These are phyloP conservation scores for Melolontha melolontha DNA, from an alignment of 2,888 invertebrate species.

Conservation along the genomic window DNA sequence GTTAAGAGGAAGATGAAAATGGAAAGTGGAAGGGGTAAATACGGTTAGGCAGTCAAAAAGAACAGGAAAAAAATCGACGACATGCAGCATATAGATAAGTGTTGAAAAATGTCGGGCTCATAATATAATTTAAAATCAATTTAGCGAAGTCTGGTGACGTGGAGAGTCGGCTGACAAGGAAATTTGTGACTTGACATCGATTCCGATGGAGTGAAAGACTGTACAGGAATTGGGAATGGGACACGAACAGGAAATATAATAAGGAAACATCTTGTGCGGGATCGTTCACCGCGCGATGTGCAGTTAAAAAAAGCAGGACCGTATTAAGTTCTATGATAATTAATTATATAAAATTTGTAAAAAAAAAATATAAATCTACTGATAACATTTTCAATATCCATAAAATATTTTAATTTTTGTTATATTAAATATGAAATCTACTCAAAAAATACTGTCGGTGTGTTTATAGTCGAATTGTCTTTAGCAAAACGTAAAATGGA, in stretches of 20 bases:
- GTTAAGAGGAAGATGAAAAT: conserved; percentile 15
- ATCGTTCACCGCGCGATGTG: neutral
- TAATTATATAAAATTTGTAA: too few species aligned
- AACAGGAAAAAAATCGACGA: conserved; percentile 42
- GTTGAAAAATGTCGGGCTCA: conserved; percentile 61
- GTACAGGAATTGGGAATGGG: neutral
- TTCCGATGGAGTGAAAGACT: conserved; percentile 38
- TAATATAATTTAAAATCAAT: conserved; percentile 64
- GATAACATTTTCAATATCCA: too few species aligned
- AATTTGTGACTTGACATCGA: conserved; percentile 58
- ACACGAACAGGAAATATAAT: conserved; percentile 28
- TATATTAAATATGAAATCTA: too few species aligned
- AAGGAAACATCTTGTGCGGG: neutral
- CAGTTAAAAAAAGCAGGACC: neutral
- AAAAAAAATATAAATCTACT: too few species aligned
- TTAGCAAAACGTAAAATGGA: too few species aligned
- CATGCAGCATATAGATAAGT: conserved; percentile 61
- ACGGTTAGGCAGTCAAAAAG: conserved; percentile 37
- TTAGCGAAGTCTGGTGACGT: conserved; percentile 57
- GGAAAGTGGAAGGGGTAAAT: neutral
- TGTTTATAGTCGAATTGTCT: too few species aligned
- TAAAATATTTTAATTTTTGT: too few species aligned
- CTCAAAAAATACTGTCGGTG: too few species aligned
- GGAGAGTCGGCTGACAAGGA: conserved; percentile 55
- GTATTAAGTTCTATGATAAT: neutral